Conservation (phyloP, 2,797 vertebrate species). For the Trichosurus vulpecula region DNA sequence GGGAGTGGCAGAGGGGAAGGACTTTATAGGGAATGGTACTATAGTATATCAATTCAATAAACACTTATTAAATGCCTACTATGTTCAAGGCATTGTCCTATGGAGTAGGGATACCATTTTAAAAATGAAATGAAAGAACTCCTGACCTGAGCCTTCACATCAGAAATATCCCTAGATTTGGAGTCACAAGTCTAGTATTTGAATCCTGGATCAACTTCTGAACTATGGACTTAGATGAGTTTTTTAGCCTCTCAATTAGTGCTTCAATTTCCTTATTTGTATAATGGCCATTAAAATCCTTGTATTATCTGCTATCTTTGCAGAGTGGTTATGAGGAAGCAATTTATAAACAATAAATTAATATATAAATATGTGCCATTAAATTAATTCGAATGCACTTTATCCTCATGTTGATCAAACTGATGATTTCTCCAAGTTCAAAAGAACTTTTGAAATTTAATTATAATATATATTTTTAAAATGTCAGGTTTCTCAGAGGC, state of each 20-base stretch:
- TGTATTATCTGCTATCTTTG: no score
- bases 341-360: no score
- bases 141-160: neutral
- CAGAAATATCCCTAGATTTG: neutral
- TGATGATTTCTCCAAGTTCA: neutral
- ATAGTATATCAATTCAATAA: neutral
- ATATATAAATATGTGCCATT: no score
- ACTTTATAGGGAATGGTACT: neutral
- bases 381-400: neutral
- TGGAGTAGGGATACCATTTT: neutral
- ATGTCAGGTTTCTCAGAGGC: slow-evolving; percentile 24
- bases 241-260: no score
- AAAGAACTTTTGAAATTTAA: neutral
- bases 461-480: neutral
- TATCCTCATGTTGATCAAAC: neutral
- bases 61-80: neutral
- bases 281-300: no score
- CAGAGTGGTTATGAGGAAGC: no score
- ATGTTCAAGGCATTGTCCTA: neutral
- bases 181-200: neutral
- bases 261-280: no score
- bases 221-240: no score
- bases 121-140: neutral
- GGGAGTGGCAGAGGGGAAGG: neutral
- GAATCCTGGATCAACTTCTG: neutral